Evolutionary conservation across 2,113 vertebrate species (phyloP), one percentile per base, ranked within the genome.

Genomic region (Zapornia atra): DNA sequence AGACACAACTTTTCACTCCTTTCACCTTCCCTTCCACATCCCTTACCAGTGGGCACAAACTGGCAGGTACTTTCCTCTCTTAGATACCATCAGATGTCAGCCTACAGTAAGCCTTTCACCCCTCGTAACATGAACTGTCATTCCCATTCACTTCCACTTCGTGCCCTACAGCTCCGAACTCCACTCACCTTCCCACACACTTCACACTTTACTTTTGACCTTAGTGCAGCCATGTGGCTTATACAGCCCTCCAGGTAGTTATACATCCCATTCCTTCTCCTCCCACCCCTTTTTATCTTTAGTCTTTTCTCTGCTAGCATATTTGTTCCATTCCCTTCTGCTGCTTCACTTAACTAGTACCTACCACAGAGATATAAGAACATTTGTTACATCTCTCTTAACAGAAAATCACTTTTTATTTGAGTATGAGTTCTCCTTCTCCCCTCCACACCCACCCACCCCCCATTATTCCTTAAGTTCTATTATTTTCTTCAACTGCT

Each of bases 171-270:
- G 21, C 16, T 92, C 38, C 65, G 33, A 84, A 24, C 53, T 68
- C 60, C 38, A 12, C 36, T 85, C 0, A 0, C 31, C 57, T 88
- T 82, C 68, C 33, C 50, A 71, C 64, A 86, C 72, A 76, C 72
- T 90, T 93, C 93, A 88, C 71, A 68, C 71, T 94, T 91, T 57
- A 14, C 54, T 96, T 92, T 48, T 73, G 48, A 88, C 82, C 42
- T 88, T 26, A 73, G 72, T 42, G 56, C 46, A 91, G 36, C 36
- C 79, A 42, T 81, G 68, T 71, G 68, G 42, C 21, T 86, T 83
- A 81, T 48, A 86, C 0, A 0, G 14, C 33, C 51, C 42, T 93
- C 64, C 93, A 94, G 90, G 94, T 93, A 92, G 38, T 83, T 86
- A 83, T 34, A 17, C 33, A 13, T 90, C 56, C 56, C 38, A 44